phyloP scores from a whole-genome alignment of 2,113 vertebrate genomes.

The Brachyistius frenatus region DNA sequence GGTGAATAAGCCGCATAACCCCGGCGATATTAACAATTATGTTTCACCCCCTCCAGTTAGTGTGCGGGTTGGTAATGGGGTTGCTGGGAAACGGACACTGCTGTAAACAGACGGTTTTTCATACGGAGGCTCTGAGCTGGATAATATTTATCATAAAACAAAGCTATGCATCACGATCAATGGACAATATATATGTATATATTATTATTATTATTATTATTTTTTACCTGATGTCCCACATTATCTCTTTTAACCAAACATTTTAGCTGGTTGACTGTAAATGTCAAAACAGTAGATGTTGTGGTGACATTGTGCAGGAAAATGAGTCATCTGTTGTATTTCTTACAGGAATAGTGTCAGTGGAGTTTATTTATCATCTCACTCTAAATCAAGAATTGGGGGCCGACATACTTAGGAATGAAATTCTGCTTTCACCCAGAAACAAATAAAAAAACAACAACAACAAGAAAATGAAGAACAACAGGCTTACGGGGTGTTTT shows the following conservation, averaged over 20 bases:
- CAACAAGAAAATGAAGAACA: no score
- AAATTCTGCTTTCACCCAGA: neutral
- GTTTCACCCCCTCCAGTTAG: slow-evolving; percentile 42
- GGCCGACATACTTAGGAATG: neutral
- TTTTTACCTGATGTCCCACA: neutral
- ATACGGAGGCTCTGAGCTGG: slow-evolving; percentile 31
- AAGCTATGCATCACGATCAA: neutral
- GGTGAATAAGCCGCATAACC: slow-evolving; percentile 47
- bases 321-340: slow-evolving; percentile 29
- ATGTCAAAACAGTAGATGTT: slow-evolving; percentile 2
- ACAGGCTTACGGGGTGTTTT: neutral
- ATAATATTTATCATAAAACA: slow-evolving; percentile 29
- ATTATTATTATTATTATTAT: no score
- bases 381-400: neutral
- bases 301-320: slow-evolving; percentile 15
- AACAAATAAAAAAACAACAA: neutral
- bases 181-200: neutral
- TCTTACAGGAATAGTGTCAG: slow-evolving; percentile 21
- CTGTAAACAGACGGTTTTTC: slow-evolving; percentile 61
- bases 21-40: slow-evolving; percentile 61
- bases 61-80: slow-evolving; percentile 57
- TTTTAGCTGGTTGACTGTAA: neutral
- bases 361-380: neutral
- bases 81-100: slow-evolving; percentile 78
- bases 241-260: neutral